Evolutionary conservation across 2,113 vertebrate species (phyloP).

Genomic region (Empidonax alnorum): DNA sequence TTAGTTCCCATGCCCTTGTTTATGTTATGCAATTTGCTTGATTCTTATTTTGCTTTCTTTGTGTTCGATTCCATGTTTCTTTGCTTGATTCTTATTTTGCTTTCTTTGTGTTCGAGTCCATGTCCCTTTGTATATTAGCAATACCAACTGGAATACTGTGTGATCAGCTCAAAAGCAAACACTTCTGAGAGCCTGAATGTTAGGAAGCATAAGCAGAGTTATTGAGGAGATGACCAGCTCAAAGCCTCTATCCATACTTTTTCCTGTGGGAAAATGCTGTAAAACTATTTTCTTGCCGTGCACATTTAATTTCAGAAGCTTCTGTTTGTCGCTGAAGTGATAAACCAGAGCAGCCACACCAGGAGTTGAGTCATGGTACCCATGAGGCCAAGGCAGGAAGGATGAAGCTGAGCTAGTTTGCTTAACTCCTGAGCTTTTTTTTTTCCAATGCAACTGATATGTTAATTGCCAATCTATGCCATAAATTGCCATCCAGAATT

Average conservation of each 20-base stretch:
- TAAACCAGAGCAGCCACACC: slow-evolving; percentile 2
- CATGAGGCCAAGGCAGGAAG: neutral
- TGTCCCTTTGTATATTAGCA: neutral
- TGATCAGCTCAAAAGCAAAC: neutral
- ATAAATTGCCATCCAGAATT: slow-evolving; percentile 3
- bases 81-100: neutral
- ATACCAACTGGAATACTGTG: neutral
- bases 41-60: neutral
- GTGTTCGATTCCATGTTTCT: neutral
- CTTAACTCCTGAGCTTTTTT: neutral
- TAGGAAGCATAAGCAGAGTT: neutral
- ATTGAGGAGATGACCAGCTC: neutral
- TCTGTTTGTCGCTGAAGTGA: neutral
- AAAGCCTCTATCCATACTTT: neutral
- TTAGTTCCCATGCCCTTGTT: neutral
- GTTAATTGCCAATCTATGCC: neutral
- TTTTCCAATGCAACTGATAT: neutral
- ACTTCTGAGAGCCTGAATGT: neutral
- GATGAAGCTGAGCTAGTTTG: slow-evolving; percentile 8
- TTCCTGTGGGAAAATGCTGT: neutral
- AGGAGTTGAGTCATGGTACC: slow-evolving; percentile 7
- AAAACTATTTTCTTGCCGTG: slow-evolving; percentile 21
- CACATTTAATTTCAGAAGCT: slow-evolving; percentile 24
- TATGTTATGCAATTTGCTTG: neutral
- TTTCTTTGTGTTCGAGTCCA: neutral